Evolutionary conservation across 1,140 invertebrate genomes (phyloP), one percentile per base, ranked within the genome.

Genomic region (Eurosta solidaginis): DNA sequence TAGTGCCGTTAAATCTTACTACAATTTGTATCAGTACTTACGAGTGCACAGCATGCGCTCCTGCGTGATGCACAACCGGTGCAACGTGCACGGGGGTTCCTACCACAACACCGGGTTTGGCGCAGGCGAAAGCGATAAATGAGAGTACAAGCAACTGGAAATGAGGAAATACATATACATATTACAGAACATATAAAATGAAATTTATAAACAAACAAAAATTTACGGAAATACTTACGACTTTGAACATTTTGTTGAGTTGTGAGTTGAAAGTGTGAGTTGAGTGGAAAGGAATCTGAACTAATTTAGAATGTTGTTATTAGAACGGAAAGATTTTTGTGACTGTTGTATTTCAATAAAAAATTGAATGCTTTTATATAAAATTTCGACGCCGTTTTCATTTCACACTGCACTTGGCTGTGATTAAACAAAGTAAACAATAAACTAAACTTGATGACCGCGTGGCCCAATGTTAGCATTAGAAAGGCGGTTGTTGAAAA

Each of bases 91-190:
- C 78, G 5, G 80, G 79, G 5, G 81, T 77, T 54, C 77, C 81
- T 1, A 89, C 80, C 3, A 90, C 82, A 54, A 89, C 78, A 68
- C 81, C 83, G 68, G 89, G 87, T 76, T 89, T 87, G 76, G 89
- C 89, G 82, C 89, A 89, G 49, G 88, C 88, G 76, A 89, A 90
- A 83, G 91, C 83, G 81, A 91, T 80, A 78, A 89, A 89, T 74
- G 88, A 84, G 83, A 91, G 87, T 77, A 88, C 87, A 76, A 90
- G 80, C 89, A 90, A 68, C 78, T 79, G 27, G 77, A 54, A n/a
- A n/a, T n/a, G n/a, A n/a, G 79, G 33, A 82, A 78, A 68, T 40
- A 68, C 3, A n/a, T 17, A 45, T 49, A 74, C 9, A 59, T 54
- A 7, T 49, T 45, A 3, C 59, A 44, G n/a, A n/a, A n/a, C n/a